A percentile compares a stretch with the other conserved stretches of the same genome.
These are phyloP conservation scores for Raphicerus campestris DNA, from an alignment of 2,113 vertebrate genomes.

Conservation along the genomic window DNA sequence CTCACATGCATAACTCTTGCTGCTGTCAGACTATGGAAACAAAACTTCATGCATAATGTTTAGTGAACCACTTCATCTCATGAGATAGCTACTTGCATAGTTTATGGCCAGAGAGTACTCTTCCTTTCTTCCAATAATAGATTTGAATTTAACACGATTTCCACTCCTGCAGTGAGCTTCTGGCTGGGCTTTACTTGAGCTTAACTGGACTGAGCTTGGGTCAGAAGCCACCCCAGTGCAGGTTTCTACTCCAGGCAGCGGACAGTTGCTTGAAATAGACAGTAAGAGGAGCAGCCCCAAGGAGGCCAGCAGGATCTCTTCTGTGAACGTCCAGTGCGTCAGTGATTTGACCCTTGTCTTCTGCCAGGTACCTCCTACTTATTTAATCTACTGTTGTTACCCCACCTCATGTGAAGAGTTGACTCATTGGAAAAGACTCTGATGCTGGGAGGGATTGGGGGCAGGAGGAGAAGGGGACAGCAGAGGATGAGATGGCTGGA, in stretches of 20 bases:
- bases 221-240: neutral
- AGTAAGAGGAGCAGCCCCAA: neutral
- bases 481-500: no score
- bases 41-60: neutral
- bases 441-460: no score
- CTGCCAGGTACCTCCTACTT: neutral
- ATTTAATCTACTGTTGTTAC: neutral
- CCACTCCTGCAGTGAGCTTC: neutral
- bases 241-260: neutral
- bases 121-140: neutral
- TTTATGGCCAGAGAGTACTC: neutral
- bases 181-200: neutral
- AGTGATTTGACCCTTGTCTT: neutral
- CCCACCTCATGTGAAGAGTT: no score
- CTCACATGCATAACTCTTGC: neutral
- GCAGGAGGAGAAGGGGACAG: no score
- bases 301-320: neutral
- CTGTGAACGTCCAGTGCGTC: neutral
- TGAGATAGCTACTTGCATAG: neutral
- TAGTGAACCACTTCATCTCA: neutral
- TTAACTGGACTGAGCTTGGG: neutral
- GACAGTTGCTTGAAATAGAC: neutral
- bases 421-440: no score
- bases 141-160: neutral
- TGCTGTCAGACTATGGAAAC: neutral